Conservation (phyloP, 1,140 invertebrate species). For the Panulirus ornatus region DNA sequence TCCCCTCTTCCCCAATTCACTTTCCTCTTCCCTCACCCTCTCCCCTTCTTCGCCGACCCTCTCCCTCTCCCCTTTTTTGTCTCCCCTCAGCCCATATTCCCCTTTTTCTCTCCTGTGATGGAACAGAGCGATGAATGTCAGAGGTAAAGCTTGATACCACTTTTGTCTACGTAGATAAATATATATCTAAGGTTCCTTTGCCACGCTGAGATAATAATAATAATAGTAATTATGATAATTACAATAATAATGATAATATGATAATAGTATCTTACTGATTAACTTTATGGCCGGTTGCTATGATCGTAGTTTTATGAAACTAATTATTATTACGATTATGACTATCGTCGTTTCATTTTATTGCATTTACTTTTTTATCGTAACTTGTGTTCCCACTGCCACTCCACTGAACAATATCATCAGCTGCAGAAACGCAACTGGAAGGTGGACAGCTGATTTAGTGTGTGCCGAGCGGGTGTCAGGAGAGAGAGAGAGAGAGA, state of each 20-base stretch:
- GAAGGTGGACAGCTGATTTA: too few relatives aligned
- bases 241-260: neutral
- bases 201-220: neutral
- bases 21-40: conserved; percentile 64
- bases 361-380: too few relatives aligned
- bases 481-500: neutral
- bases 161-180: conserved; percentile 45
- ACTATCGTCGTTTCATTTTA: too few relatives aligned
- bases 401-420: too few relatives aligned
- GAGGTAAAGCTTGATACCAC: conserved; percentile 53
- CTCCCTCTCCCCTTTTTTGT: conserved; percentile 65
- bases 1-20: conserved; percentile 63
- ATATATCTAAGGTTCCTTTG: neutral
- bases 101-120: conserved; percentile 64
- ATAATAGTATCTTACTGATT: neutral
- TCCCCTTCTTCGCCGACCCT: conserved; percentile 63
- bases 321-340: neutral
- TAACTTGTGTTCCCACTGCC: too few relatives aligned
- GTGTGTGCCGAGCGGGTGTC: too few relatives aligned
- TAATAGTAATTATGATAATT: conserved; percentile 23
- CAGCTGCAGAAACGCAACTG: too few relatives aligned
- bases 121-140: conserved; percentile 67
- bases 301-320: neutral
- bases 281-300: neutral
- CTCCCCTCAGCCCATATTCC: conserved; percentile 52